These are phyloP conservation scores for Hirundichthys speculiger DNA, from an alignment of 2,113 vertebrate species.

Conservation along the genomic window DNA sequence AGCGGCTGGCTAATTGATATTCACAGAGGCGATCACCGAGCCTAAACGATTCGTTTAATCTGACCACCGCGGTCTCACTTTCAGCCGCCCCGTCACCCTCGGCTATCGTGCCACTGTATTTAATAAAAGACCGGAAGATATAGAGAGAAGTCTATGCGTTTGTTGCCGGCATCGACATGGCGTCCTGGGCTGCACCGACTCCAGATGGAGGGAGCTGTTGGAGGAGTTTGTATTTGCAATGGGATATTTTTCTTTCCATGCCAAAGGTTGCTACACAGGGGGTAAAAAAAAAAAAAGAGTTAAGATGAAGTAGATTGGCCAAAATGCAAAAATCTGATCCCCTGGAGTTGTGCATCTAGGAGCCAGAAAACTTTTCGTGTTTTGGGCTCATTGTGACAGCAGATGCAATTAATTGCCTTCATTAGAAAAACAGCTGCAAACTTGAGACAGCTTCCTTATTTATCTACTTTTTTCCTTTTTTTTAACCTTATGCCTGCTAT, in stretches of 20 bases:
- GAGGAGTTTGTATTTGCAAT: slow-evolving; percentile 11
- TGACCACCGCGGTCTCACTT: slow-evolving; percentile 69
- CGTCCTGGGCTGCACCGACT: slow-evolving; percentile 20
- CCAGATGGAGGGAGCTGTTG: not conserved
- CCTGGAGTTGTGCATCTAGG: no score
- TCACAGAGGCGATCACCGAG: slow-evolving; percentile 73
- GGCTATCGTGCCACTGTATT: slow-evolving; percentile 59
- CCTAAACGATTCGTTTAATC: slow-evolving; percentile 80
- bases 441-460: not conserved
- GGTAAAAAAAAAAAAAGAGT: no score
- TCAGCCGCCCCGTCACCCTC: slow-evolving; percentile 62
- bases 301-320: not conserved
- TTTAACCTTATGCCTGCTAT: no score
- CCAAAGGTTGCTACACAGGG: slow-evolving; percentile 32
- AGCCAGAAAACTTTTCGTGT: not conserved
- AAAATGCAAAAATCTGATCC: no score
- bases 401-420: not conserved
- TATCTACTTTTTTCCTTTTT: not conserved
- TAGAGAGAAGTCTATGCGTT: slow-evolving; percentile 39
- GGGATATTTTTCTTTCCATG: not conserved
- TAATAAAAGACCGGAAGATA: slow-evolving; percentile 26
- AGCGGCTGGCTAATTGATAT: slow-evolving; percentile 82
- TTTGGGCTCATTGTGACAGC: not conserved
- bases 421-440: not conserved
- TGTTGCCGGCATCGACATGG: slow-evolving; percentile 3